These are phyloP conservation scores for Neolamprologus modestus DNA, from an alignment of 2,113 vertebrate genomes.

Conservation along the genomic window DNA sequence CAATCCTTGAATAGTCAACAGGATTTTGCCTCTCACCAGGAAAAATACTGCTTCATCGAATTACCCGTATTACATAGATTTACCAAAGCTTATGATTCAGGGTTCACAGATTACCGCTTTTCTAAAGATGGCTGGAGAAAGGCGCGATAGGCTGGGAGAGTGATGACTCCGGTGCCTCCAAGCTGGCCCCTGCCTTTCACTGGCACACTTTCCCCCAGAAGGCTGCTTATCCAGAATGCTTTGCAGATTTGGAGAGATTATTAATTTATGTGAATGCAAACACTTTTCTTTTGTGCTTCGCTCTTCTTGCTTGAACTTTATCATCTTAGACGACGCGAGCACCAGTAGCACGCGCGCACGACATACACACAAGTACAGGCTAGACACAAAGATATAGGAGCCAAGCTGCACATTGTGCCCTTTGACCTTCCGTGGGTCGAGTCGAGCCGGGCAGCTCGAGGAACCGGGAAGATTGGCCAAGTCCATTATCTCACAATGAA, in stretches of 20 bases:
- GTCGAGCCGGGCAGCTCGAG: slow-evolving; percentile 45
- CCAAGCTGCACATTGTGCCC: slow-evolving; percentile 69
- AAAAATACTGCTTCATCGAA: slow-evolving; percentile 72
- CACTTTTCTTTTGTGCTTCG: not conserved
- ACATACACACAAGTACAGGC: not conserved
- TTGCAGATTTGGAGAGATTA: not conserved
- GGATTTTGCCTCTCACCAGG: slow-evolving; percentile 71
- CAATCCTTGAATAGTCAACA: slow-evolving; percentile 75
- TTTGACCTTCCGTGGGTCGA: slow-evolving; percentile 56
- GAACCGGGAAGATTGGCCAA: slow-evolving; percentile 64
- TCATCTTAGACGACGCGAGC: not conserved
- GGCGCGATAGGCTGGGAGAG: slow-evolving; percentile 22
- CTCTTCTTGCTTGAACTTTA: not conserved
- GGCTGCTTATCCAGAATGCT: not conserved
- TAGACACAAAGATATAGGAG: slow-evolving; percentile 5
- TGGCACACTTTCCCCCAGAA: not conserved
- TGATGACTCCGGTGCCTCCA: slow-evolving; percentile 11
- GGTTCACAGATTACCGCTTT: slow-evolving; percentile 69
- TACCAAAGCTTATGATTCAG: slow-evolving; percentile 73
- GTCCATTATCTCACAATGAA: slow-evolving; percentile 74
- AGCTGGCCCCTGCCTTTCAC: not conserved
- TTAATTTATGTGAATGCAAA: not conserved
- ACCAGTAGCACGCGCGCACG: not conserved
- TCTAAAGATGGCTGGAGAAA: slow-evolving; percentile 58
- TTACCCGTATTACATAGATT: slow-evolving; percentile 76